Evolutionary conservation across 2,888 invertebrate species (phyloP), one percentile per base, ranked within the genome.

Genomic region (Pollenia angustigena): DNA sequence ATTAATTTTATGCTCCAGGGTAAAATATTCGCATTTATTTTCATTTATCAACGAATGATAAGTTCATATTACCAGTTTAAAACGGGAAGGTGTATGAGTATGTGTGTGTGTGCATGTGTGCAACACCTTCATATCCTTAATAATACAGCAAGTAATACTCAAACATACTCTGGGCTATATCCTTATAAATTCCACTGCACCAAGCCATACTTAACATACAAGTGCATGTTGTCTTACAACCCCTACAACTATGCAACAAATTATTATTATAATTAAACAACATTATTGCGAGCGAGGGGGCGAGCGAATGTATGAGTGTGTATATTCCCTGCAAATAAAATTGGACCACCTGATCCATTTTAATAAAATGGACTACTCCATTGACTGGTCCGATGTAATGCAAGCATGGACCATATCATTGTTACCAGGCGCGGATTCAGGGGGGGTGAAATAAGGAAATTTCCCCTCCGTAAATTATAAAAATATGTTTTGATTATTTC

Each of bases 1-100:
- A 84, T 79, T 79, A 84, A 79, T 74, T 69, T 79, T 74, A 74
- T 68, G 79, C 84, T 74, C 42, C 12, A 58, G 84, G 79, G 72
- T 74, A 60, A 79, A 66, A 72, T 72, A 72, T 72, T 82, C 32
- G 23, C 75, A 69, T 69, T 69, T 62, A 76, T 78, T 83, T 78
- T 50, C 56, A 44, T 83, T 71, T 48, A 68, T 48, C 62, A 10
- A 50, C 42, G 50, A 10, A 52, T 12, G 50, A 50, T 50, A 32
- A 14, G 50, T 52, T 75, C 42, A 60, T 52, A 75, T 52, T 58
- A 52, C 4, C 42, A 50, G 40, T 69, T 32, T 52, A 16, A 7
- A n/a, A 46, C n/a, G 40, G 40, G 6, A 12, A 12, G 12, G n/a
- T 2, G 10, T 12, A n/a, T 42, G 52, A 11, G n/a, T 12, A n/a